Base-by-base conservation (phyloP, 2,888 invertebrate species). In the Tipula unca region DNA sequence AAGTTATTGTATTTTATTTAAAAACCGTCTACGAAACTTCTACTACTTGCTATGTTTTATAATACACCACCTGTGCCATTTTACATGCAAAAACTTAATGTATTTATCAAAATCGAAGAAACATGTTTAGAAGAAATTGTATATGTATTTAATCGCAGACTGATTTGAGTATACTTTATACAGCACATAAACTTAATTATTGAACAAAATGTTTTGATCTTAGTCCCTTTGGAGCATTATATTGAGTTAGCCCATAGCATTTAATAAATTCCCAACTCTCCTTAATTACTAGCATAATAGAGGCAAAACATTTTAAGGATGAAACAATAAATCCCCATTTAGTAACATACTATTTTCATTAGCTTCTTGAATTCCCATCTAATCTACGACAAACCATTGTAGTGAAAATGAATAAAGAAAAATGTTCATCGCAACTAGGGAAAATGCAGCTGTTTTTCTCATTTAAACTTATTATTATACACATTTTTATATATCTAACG, bases 341-440 rank as follows among this genome's bases (percentile, higher is more conserved):
- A 25, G 69, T 69, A 69, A 69, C 69, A 69, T 69, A 25, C 69
- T 10, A 69, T 69, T 69, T 69, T 69, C 69, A 69, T 69, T 69
- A 69, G 69, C 69, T 69, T 69, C 69, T 69, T 69, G 69, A 69
- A 69, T 69, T 69, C 69, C 69, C 69, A 69, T 69, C 69, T 69
- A 69, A 69, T 69, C 69, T 69, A 10, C 6, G 69, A 69, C n/a
- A 69, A 69, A 69, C 69, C 69, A 69, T 25, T 25, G 69, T 69
- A 25, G 69, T 25, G 25, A 25, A 69, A 54, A 69, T 20, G 10
- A 10, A 25, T 69, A 25, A 6, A 17, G n/a, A 69, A 25, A 48
- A 54, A 69, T 25, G 10, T 25, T 69, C 25, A 10, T 25, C 69
- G 69, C 13, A 69, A 25, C 69, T 10, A 69, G 69, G 69, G 69